Conservation (phyloP, 2,888 invertebrate species). For the Troides oblongomaculatus region DNA sequence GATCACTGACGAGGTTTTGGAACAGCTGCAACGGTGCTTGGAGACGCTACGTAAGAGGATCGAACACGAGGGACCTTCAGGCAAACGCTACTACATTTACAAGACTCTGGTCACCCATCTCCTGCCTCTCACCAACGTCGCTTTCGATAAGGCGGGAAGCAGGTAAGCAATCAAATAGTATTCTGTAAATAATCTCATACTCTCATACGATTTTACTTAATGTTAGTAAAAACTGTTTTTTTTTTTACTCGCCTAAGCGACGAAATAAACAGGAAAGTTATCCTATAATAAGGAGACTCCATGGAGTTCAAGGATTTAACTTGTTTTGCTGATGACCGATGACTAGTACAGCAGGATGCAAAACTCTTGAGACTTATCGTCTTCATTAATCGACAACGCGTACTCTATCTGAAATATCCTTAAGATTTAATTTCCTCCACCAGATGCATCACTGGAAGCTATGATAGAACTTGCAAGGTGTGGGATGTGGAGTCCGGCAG, state of each 20-base stretch:
- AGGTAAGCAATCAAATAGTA: slow-evolving; percentile 55
- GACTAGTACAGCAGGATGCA: too few relatives aligned
- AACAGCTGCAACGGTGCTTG: slow-evolving; percentile 81
- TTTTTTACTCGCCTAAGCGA: too few relatives aligned
- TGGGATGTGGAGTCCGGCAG: slow-evolving; percentile 86
- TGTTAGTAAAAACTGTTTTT: too few relatives aligned
- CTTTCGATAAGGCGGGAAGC: slow-evolving; percentile 84
- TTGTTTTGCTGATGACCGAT: too few relatives aligned
- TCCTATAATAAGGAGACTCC: too few relatives aligned
- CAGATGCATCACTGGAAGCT: slow-evolving; percentile 90
- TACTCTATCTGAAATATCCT: too few relatives aligned
- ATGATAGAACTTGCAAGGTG: slow-evolving; percentile 90
- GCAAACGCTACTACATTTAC: slow-evolving; percentile 83
- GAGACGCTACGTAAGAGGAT: slow-evolving; percentile 82
- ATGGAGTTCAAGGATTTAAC: too few relatives aligned
- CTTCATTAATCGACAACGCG: too few relatives aligned
- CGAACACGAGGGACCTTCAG: slow-evolving; percentile 79
- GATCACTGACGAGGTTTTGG: slow-evolving; percentile 78
- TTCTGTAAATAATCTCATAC: too few relatives aligned
- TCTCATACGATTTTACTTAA: too few relatives aligned
- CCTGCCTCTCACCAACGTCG: slow-evolving; percentile 85
- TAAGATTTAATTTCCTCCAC: background rate
- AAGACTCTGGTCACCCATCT: slow-evolving; percentile 84
- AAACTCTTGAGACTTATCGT: too few relatives aligned
- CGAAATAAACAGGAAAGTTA: too few relatives aligned